Base-by-base conservation (phyloP, 2,113 vertebrate genomes). In the Cyanoramphus novaezelandiae region DNA sequence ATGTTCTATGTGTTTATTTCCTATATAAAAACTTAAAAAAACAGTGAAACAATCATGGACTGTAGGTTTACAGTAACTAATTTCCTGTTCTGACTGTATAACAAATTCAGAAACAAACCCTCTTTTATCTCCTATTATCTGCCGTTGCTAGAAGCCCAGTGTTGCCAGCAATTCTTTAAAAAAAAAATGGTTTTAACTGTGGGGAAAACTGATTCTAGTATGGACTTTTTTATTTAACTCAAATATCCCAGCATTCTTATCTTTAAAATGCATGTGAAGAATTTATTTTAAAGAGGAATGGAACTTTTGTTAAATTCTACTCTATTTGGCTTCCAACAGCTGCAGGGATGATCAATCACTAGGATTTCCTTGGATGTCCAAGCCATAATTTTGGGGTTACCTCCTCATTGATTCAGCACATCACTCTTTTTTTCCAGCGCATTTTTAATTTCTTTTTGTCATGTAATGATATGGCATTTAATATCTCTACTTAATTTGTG, bases 401-500 rank as follows among this genome's bases (percentile, higher is more conserved):
- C 5, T 17, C 50, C 67, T 65, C 41, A 62, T 75, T 92, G 57
- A 86, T 92, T 82, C 2, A 82, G 3, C 11, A 53, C 23, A 68
- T 80, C 63, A 68, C 11, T 10, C 5, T 33, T 31, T 23, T 28
- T 39, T 15, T 1, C 1, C 15, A 79, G 33, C 9, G 69, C 6
- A 55, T 78, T 93, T 92, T 93, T 92, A 11, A 85, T 82, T 94
- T 95, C 5, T 84, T 68, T 87, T 71, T 62, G 39, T 52, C 14
- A 21, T 49, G 11, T 44, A 92, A 63, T 89, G 41, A 74, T 72
- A 86, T 24, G n/a, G 69, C 43, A 70, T 91, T 95, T 90, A 90
- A 78, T 94, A 82, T 87, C 75, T 55, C 46, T 70, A 81, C 25
- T 31, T 93, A 95, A 97, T 96, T 95, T 95, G 28, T 84, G 69